Evolutionary conservation across 2,888 invertebrate genomes (phyloP).

Genomic region (Drosophila putrida): DNA sequence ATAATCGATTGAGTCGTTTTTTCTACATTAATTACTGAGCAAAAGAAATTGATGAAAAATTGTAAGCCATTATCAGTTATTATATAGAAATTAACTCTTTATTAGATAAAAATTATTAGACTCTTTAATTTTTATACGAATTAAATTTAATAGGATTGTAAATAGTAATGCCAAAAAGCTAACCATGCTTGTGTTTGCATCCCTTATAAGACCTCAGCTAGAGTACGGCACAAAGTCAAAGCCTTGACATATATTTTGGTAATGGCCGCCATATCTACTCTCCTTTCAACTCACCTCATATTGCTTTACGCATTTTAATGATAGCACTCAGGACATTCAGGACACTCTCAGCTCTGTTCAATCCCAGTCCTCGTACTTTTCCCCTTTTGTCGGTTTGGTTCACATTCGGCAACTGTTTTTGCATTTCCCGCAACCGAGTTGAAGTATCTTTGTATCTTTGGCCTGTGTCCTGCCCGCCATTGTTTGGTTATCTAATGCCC

Average conservation of each 20-base stretch:
- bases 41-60: too few species aligned
- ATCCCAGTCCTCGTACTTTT: not conserved
- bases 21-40: too few species aligned
- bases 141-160: not conserved
- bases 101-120: not conserved
- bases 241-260: constrained; percentile 39
- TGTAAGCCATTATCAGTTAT: too few species aligned
- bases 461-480: constrained; percentile 46
- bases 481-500: constrained; percentile 74
- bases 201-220: not conserved
- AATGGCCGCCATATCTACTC: constrained; percentile 36
- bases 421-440: constrained; percentile 10
- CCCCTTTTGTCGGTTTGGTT: constrained; percentile 31
- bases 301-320: constrained; percentile 38
- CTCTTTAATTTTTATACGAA: not conserved
- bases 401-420: constrained; percentile 32
- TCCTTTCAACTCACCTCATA: not conserved
- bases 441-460: constrained; percentile 39
- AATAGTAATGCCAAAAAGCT: not conserved
- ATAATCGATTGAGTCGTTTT: too few species aligned
- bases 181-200: not conserved
- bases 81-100: too few species aligned
- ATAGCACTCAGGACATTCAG: constrained; percentile 33
- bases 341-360: constrained; percentile 15
- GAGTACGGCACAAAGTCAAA: not conserved